Conservation (phyloP, 2,797 vertebrate genomes). For the Phylloscopus collybita region DNA sequence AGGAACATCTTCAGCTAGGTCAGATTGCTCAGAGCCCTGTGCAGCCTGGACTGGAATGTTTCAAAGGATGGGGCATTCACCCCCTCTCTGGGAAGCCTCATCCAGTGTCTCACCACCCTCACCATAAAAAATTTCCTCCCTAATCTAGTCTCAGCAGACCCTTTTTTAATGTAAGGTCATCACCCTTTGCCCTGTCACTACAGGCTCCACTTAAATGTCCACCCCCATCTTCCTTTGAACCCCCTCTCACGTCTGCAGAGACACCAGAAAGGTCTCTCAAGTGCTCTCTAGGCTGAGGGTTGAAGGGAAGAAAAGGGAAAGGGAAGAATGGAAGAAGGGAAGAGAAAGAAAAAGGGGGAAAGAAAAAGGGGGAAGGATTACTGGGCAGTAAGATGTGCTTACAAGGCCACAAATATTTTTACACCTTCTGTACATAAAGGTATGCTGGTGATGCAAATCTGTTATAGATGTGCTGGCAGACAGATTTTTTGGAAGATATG, state of each 20-base stretch:
- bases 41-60: neutral
- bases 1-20: neutral
- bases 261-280: accelerated
- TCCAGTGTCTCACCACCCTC: neutral
- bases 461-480: neutral
- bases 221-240: neutral
- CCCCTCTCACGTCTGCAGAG: neutral
- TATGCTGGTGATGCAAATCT: neutral
- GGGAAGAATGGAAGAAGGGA: neutral
- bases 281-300: neutral
- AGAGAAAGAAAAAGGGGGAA: neutral
- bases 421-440: neutral
- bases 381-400: neutral
- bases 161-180: neutral
- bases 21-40: neutral
- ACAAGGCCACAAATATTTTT: neutral
- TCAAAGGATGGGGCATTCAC: neutral
- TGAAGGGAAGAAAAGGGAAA: neutral
- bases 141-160: neutral
- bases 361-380: neutral
- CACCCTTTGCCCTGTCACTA: accelerated
- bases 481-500: neutral
- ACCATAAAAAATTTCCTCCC: accelerated
- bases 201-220: neutral
- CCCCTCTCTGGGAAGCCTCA: neutral